A percentile compares a stretch with the other conserved stretches of the same genome.
phyloP scores from a whole-genome alignment of 2,797 vertebrate species.

The Adrianichthys oophorus region DNA sequence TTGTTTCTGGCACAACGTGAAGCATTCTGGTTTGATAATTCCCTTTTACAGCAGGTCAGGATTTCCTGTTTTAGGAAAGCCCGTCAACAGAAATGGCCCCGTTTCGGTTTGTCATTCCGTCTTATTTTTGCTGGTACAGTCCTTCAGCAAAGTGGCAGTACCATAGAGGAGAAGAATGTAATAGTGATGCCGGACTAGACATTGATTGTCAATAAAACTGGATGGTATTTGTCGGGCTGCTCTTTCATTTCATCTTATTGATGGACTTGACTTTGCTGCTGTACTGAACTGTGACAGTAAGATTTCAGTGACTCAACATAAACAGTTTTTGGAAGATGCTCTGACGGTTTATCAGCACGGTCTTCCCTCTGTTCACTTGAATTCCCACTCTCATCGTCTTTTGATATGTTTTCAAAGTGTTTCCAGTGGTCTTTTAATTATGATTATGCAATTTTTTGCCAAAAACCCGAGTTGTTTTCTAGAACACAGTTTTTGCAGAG shows the following conservation, averaged over 20 bases:
- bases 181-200: slow-evolving; percentile 40
- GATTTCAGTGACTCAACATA: too few species aligned
- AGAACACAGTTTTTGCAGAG: too few species aligned
- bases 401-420: too few species aligned
- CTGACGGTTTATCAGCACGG: background rate
- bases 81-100: slow-evolving; percentile 61
- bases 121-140: slow-evolving; percentile 33
- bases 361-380: too few species aligned
- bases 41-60: slow-evolving; percentile 63
- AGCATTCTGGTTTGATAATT: slow-evolving; percentile 49
- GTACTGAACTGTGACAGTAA: slow-evolving; percentile 49
- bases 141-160: slow-evolving; percentile 41
- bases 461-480: too few species aligned
- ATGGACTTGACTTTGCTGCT: slow-evolving; percentile 44
- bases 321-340: too few species aligned
- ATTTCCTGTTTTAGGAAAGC: slow-evolving; percentile 59
- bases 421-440: too few species aligned
- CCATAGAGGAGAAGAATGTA: slow-evolving; percentile 48
- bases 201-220: slow-evolving; percentile 65
- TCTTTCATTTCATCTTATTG: slow-evolving; percentile 54
- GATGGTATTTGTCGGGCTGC: slow-evolving; percentile 50
- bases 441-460: too few species aligned
- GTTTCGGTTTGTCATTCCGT: slow-evolving; percentile 56
- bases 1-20: slow-evolving; percentile 43
- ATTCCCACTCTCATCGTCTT: too few species aligned